A percentile compares a stretch with the other conserved stretches of the same genome.
Conservation (phyloP, 2,113 vertebrate genomes). For the Alligator mississippiensis region DNA sequence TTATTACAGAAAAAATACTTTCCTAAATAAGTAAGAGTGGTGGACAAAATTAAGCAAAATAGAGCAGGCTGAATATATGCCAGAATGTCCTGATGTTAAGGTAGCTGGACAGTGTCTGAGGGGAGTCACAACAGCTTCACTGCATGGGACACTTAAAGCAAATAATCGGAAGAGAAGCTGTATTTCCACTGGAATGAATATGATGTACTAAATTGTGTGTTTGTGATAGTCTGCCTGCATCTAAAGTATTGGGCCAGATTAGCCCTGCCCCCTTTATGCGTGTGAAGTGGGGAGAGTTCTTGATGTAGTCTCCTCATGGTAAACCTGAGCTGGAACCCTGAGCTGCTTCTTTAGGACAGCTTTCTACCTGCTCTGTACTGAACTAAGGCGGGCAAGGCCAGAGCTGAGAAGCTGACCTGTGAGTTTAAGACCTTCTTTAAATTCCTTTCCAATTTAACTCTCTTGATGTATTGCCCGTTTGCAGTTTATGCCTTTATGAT, state of each 20-base stretch:
- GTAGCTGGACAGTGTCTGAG: fast-evolving
- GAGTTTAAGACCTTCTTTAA: neutral
- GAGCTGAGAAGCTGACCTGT: neutral
- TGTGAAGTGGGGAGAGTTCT: neutral
- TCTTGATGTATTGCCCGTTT: neutral
- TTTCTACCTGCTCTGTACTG: neutral
- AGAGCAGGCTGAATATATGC: neutral
- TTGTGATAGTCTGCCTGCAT: neutral
- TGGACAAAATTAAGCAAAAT: neutral
- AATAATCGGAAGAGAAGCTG: neutral
- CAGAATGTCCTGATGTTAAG: neutral
- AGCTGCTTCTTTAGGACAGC: neutral
- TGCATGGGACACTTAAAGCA: neutral
- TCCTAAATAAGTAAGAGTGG: neutral
- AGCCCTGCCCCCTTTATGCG: neutral
- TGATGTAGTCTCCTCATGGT: neutral
- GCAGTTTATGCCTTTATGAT: neutral
- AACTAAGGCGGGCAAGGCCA: neutral
- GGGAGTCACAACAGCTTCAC: neutral
- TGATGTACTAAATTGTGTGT: neutral
- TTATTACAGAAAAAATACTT: neutral
- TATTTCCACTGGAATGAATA: neutral
- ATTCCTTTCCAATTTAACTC: neutral
- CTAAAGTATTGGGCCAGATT: neutral
- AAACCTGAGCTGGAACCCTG: neutral